Conservation (phyloP, 1,140 invertebrate genomes). For the Drosophila albomicans region DNA sequence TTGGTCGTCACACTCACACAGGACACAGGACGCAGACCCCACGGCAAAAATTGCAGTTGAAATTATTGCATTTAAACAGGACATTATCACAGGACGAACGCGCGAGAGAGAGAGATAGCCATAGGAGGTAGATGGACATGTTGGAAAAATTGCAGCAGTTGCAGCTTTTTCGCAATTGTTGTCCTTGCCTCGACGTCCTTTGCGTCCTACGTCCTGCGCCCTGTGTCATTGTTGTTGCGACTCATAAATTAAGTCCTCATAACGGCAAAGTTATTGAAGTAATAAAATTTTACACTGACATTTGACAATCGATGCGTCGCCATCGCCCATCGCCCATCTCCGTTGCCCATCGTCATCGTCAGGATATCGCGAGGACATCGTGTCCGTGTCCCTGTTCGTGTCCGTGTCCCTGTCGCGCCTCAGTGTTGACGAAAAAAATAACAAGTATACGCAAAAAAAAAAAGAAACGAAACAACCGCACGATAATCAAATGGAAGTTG, state of each 20-base stretch:
- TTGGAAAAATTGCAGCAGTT: conserved; percentile 76
- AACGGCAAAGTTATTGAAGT: conserved; percentile 82
- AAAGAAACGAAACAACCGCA: not conserved
- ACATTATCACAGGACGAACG: conserved; percentile 65
- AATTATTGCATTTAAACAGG: conserved; percentile 83
- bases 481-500: conserved; percentile 32
- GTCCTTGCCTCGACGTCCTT: conserved; percentile 25
- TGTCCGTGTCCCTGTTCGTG: conserved; percentile 14
- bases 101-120: conserved; percentile 1
- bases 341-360: conserved; percentile 14
- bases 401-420: conserved; percentile 23
- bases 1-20: conserved; percentile 76
- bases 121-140: conserved; percentile 41
- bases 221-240: conserved; percentile 60
- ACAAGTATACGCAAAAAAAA: no score
- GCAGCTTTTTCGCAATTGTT: conserved; percentile 71
- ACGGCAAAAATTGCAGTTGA: conserved; percentile 75
- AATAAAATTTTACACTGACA: conserved; percentile 82
- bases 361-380: conserved; percentile 25
- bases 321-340: conserved; percentile 41
- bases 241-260: conserved; percentile 83
- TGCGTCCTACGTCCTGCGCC: not conserved
- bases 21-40: conserved; percentile 37
- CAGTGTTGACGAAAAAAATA: conserved; percentile 26
- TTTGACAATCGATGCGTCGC: conserved; percentile 76